These are phyloP conservation scores for Nemurella pictetii DNA, from an alignment of 2,888 invertebrate species.

Conservation along the genomic window DNA sequence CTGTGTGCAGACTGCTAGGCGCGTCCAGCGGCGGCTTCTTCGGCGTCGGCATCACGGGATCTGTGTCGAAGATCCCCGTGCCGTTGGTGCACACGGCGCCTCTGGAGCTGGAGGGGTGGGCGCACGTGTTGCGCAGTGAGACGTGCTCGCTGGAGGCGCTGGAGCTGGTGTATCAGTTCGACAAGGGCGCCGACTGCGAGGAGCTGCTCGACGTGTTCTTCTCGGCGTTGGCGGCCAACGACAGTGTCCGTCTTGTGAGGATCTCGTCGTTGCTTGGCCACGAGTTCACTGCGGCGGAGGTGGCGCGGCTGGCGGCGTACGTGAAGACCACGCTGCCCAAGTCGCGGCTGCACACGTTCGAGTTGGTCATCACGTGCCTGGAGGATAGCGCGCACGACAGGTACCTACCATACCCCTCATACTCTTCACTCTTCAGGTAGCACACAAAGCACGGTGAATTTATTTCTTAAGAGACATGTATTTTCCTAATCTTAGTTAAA, in stretches of 20 bases:
- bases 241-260: conserved; percentile 57
- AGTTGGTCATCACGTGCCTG: conserved; percentile 58
- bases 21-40: conserved; percentile 52
- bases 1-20: conserved; percentile 57
- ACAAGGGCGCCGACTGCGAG: conserved; percentile 49
- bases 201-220: conserved; percentile 56
- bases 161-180: conserved; percentile 57
- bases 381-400: conserved; percentile 57
- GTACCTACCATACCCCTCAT: too few species aligned
- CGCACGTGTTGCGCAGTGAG: conserved; percentile 54
- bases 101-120: conserved; percentile 58
- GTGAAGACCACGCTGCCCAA: conserved; percentile 55
- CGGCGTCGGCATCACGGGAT: conserved; percentile 37
- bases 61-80: conserved; percentile 43
- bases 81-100: conserved; percentile 52
- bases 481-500: too few species aligned
- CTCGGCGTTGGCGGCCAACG: conserved; percentile 56
- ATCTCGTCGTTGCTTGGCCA: conserved; percentile 58
- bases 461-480: too few species aligned
- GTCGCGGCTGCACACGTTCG: conserved; percentile 57
- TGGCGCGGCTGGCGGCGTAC: conserved; percentile 55
- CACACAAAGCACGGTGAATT: too few species aligned
- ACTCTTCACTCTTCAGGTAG: too few species aligned
- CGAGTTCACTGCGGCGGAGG: conserved; percentile 57
- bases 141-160: conserved; percentile 56